Evolutionary conservation across 2,113 vertebrate species (phyloP), one percentile per base, ranked within the genome.

Genomic region (Cepphus grylle): DNA sequence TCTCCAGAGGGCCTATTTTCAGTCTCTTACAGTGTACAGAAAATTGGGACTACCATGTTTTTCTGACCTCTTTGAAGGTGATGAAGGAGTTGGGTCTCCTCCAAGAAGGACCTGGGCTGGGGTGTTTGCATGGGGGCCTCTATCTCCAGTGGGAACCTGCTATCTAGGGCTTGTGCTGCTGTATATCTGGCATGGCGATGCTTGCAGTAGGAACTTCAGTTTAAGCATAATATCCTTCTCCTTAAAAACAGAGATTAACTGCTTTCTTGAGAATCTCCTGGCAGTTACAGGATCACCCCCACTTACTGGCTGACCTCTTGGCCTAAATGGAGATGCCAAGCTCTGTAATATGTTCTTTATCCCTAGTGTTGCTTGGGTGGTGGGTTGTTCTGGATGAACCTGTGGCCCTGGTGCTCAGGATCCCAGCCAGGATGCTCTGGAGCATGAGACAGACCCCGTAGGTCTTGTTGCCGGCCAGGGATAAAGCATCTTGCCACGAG

Each of bases 401-500:
- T 32, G n/a, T 84, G 59, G 15, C 20, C 9, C 25, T 36, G 36
- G 21, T 77, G 63, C 76, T 80, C 53, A 52, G 78, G 34, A 34
- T 86, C 36, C 34, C 1, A 1, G 13, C 20, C 45, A 20, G 26
- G 59, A 40, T 53, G 22, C n/a, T 67, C 7, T 56, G 15, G 49
- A 45, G 83, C 49, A 42, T 2, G 6, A 27, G 52, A 7, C 42
- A 58, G 49, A 61, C 8, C 6, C 30, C 49, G 0, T 26, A 42
- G 53, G 43, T 71, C 45, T 63, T 0, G 0, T 14, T 55, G 47
- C 14, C 11, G 2, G 1, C 6, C 0, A 1, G n/a, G 45, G 45
- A 42, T 86, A 49, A 82, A 74, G 32, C 43, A 63, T 20, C 29
- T 55, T 76, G 47, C 36, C 22, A 15, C 0, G 1, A 50, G 76